A percentile compares a stretch with the other conserved stretches of the same genome.
phyloP scores from a whole-genome alignment of 2,888 invertebrate species.

The Pteria penguin region DNA sequence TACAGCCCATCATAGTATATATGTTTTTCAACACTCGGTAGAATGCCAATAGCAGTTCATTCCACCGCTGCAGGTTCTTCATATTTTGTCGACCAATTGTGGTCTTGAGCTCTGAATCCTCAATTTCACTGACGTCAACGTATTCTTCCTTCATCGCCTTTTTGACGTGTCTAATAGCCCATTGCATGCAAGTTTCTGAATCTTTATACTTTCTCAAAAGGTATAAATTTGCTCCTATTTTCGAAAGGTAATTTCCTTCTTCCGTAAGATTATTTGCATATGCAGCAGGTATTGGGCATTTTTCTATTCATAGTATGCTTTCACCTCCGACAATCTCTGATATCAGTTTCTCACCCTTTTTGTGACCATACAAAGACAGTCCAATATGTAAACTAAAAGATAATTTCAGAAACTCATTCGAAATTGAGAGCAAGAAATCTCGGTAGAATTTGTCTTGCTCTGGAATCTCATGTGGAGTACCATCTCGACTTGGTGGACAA shows the following conservation, averaged over 20 bases:
- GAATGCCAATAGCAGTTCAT: not conserved
- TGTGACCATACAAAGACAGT: too few relatives aligned
- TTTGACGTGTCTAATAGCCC: conserved; percentile 2
- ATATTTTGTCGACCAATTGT: not conserved
- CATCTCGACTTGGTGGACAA: not conserved
- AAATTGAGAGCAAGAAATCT: not conserved
- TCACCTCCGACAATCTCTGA: not conserved
- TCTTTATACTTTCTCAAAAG: not conserved
- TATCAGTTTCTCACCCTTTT: not conserved
- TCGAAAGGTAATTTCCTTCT: not conserved
- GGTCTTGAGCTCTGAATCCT: not conserved
- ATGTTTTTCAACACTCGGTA: conserved; percentile 1
- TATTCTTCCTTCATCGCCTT: not conserved
- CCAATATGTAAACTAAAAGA: too few relatives aligned
- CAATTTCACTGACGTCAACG: not conserved
- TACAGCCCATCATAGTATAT: not conserved
- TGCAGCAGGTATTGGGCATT: not conserved
- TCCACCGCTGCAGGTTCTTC: not conserved
- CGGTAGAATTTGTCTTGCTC: not conserved
- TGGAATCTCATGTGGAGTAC: not conserved
- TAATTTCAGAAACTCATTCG: too few relatives aligned
- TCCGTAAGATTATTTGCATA: not conserved
- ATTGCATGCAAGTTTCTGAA: not conserved
- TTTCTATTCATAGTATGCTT: too few relatives aligned
- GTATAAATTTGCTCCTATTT: not conserved